Percentiles rank a stretch among this genome's conserved stretches.
phyloP scores from a whole-genome alignment of 2,888 invertebrate genomes.

The Acanthosoma haemorrhoidale region DNA sequence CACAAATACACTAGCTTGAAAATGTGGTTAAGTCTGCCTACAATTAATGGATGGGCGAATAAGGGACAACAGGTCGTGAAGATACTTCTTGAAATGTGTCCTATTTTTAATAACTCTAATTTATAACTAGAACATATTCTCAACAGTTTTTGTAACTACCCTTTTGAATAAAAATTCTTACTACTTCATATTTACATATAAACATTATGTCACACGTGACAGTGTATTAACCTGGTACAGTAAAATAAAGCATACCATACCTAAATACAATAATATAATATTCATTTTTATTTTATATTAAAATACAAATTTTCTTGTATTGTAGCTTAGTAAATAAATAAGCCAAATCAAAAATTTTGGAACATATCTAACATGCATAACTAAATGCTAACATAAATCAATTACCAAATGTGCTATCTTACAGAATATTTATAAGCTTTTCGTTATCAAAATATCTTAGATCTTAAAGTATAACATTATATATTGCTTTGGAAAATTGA shows the following conservation, averaged over 20 bases:
- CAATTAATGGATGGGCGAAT: conserved; percentile 30
- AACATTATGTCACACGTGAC: conserved; percentile 14
- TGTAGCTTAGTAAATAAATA: background rate
- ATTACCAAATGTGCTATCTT: conserved; percentile 12
- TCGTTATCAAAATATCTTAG: conserved; percentile 37
- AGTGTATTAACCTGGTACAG: background rate
- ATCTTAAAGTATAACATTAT: conserved; percentile 27
- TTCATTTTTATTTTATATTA: conserved; percentile 14
- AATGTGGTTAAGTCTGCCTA: conserved; percentile 19
- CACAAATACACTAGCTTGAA: background rate
- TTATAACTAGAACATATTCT: conserved; percentile 16
- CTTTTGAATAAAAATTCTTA: conserved; percentile 4
- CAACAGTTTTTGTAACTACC: conserved; percentile 14
- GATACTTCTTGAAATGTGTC: conserved; percentile 26
- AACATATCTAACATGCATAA: conserved; percentile 2
- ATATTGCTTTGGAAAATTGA: conserved; percentile 38
- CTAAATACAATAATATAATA: background rate
- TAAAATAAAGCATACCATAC: background rate
- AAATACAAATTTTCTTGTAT: conserved; percentile 12
- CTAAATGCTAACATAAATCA: background rate
- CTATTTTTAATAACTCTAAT: conserved; percentile 20
- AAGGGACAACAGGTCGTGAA: conserved; percentile 30
- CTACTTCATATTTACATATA: conserved; percentile 29
- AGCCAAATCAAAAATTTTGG: background rate
- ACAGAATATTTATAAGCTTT: conserved; percentile 16